phyloP scores from a whole-genome alignment of 1,140 invertebrate genomes.

The Pogonomyrmex barbatus region DNA sequence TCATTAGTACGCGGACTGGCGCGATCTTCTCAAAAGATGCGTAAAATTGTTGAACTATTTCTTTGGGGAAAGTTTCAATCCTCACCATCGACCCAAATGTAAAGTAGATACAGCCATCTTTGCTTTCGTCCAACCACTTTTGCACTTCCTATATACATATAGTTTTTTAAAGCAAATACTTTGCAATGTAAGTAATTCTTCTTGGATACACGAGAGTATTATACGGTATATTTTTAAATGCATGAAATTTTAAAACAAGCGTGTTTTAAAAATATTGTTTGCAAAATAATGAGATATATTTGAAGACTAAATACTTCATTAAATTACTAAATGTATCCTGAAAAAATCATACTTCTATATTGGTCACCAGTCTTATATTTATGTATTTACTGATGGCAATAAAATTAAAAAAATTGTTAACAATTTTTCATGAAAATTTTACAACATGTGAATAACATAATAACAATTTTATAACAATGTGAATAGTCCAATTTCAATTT shows the following conservation, averaged over 20 bases:
- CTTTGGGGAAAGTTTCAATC: conserved; percentile 87
- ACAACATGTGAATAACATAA: background rate
- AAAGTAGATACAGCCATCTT: conserved; percentile 90
- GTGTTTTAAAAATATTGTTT: background rate
- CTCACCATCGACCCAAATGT: conserved; percentile 90
- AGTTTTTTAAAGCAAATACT: background rate
- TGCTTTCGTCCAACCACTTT: conserved; percentile 89
- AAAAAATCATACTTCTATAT: background rate
- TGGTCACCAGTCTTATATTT: background rate
- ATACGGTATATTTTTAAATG: background rate
- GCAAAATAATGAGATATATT: background rate
- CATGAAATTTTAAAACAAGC: background rate
- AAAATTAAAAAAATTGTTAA: background rate
- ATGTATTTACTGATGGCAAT: background rate
- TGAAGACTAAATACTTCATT: background rate
- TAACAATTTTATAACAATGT: background rate
- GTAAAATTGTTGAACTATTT: conserved; percentile 87
- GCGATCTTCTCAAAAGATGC: conserved; percentile 87
- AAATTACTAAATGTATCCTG: background rate
- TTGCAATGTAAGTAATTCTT: conserved; percentile 17
- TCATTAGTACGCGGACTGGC: conserved; percentile 77
- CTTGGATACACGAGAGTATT: background rate
- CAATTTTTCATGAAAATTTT: conserved; percentile 1
- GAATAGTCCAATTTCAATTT: background rate
- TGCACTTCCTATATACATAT: conserved; percentile 87